Conservation (phyloP, 53 echinoderm and acorn worm genomes). For the Temnopleurus reevesii region DNA sequence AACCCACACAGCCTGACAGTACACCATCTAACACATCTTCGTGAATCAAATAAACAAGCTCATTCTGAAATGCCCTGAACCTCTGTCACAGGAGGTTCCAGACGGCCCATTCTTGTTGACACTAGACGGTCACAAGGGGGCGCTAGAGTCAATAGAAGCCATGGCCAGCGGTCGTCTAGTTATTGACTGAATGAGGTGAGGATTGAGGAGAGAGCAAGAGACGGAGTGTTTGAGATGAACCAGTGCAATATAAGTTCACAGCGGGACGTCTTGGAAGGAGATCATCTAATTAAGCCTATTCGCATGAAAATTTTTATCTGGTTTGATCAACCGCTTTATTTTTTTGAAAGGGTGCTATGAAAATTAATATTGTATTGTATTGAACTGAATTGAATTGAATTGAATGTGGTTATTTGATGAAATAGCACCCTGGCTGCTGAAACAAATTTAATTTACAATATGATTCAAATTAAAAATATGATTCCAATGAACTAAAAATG, state of each 20-base stretch:
- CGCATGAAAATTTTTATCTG: neutral
- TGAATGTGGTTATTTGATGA: too few relatives aligned
- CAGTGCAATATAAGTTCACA: constrained; percentile 34
- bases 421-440: too few relatives aligned
- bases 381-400: too few relatives aligned
- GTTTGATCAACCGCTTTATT: neutral
- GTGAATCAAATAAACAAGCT: neutral
- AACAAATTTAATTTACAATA: too few relatives aligned
- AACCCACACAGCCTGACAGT: too few relatives aligned
- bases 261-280: neutral
- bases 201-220: neutral
- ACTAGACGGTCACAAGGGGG: constrained; percentile 19
- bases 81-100: neutral
- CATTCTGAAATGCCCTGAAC: neutral
- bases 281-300: neutral
- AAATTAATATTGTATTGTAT: too few relatives aligned
- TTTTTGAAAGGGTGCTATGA: neutral
- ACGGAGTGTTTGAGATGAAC: neutral
- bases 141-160: constrained; percentile 27
- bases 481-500: too few relatives aligned
- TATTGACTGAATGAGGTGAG: neutral
- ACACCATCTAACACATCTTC: too few relatives aligned
- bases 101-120: constrained; percentile 11
- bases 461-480: too few relatives aligned
- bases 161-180: neutral